Evolutionary conservation across 2,888 invertebrate species (phyloP), one percentile per base, ranked within the genome.

Genomic region (Andrena marginata): DNA sequence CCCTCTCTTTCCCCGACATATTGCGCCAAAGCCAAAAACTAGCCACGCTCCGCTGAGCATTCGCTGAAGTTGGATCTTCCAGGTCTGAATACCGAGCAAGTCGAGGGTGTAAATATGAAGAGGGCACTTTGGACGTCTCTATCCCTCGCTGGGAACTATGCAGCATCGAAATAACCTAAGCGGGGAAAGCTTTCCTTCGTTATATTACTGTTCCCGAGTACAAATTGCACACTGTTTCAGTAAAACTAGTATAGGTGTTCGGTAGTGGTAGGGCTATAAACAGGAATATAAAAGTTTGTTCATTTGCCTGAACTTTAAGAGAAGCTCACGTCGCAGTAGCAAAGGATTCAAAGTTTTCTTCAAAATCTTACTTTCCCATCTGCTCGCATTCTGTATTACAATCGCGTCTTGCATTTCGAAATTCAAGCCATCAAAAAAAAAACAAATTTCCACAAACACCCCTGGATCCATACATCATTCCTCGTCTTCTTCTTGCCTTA

Each of bases 1-100:
- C 80, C 5, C 16, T 42, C 42, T 16, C 42, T 42, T 42, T 85
- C 83, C 83, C 85, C 89, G 90, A 90, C 92, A 91, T 92, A 92
- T 93, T 93, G 91, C 92, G 89, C 89, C 90, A 89, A 92, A 93
- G 92, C 90, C 90, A 92, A 92, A 68, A 91, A 91, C 89, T 85
- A 85, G 77, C 77, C 74, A 91, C 83, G 92, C 85, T 89, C 80
- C 83, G 84, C 6, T 84, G 91, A 92, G 84, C 91, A 91, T 91
- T 87, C 82, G 85, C 64, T 79, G 51, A 72, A 80, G 26, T 78
- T 77, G 62, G 75, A 51, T 54, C 64, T 51, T 75, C 64, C 68
- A 5, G 16, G 16, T n/a, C 60, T 67, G 67, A 84, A 80, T 56
- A 33, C 48, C 67, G 56, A 62, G 42, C 63, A 74, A 77, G 64